Conservation (phyloP, 2,888 invertebrate species). For the Ornithoptera alexandrae region DNA sequence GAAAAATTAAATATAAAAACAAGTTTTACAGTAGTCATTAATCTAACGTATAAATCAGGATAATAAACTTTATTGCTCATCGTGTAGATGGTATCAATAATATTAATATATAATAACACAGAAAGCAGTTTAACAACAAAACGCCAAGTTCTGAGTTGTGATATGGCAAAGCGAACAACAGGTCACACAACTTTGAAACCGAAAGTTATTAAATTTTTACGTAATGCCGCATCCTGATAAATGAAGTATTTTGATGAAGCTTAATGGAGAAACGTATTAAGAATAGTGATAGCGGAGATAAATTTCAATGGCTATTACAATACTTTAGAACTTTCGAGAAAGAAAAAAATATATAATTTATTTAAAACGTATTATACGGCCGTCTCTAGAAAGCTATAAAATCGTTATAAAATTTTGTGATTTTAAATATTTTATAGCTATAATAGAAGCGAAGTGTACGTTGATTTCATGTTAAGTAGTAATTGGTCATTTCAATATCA, state of each 20-base stretch:
- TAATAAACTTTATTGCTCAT: constrained; percentile 9
- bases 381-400: not conserved
- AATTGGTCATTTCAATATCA: not conserved
- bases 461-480: not conserved
- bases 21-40: not conserved
- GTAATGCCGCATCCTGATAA: constrained; percentile 14
- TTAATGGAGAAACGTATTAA: constrained; percentile 22
- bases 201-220: constrained; percentile 21
- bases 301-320: constrained; percentile 24
- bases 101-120: constrained; percentile 8
- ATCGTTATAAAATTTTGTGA: not conserved
- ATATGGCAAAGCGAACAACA: constrained; percentile 1
- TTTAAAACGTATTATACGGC: not conserved
- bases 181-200: constrained; percentile 16
- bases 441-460: not conserved
- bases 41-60: constrained; percentile 7
- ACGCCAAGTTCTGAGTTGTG: not conserved
- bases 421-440: not conserved
- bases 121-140: constrained; percentile 5
- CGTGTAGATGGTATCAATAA: constrained; percentile 13
- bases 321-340: constrained; percentile 19
- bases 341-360: not conserved
- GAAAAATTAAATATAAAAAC: not conserved
- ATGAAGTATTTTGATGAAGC: constrained; percentile 14
- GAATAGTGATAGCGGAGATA: constrained; percentile 14